Base-by-base conservation (phyloP, 1,140 invertebrate species). In the Oncopodura yosiiana region DNA sequence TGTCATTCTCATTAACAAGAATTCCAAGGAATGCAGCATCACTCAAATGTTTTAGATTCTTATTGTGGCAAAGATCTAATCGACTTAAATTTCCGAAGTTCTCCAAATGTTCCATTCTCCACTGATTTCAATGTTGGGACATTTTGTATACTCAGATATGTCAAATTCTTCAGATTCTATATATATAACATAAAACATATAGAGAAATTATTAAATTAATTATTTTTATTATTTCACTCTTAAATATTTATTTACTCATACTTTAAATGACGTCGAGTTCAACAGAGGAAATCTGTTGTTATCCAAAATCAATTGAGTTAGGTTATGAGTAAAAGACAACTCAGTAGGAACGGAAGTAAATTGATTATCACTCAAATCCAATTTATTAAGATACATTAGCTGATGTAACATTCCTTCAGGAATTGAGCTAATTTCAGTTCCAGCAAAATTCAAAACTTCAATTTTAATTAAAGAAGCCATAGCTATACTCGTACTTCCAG, bases 331-430 rank as follows among this genome's bases (percentile, higher is more conserved):
- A 18, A 53, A 32, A 3, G 19, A 23, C 1, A 61, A 9, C 43
- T 61, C 59, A 8, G 26, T 4, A 3, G 62, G 62, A n/a, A 61
- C 49, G 19, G 11, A 16, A 2, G 37, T 30, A 36, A 61, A 61
- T 14, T 3, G 1, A 29, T 64, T 64, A 6, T 39, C 41, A 5
- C 52, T 27, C 14, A 64, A 38, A 21, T 59, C 59, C 32, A 63
- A 32, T 0, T 30, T 32, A 21, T 29, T n/a, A 6, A 63, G 32
- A n/a, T 48, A 2, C 2, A 32, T 32, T 4, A 63, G 19, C 21
- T 34, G 34, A 37, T 63, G 62, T 23, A 63, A 51, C 58, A 63
- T 58, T 16, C 58, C 62, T 4, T 24, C 49, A 16, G 55, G 62
- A 16, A 63, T 49, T 4, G 18, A 21, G 1, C 19, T 42, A 19